A percentile compares a stretch with the other conserved stretches of the same genome.
Evolutionary conservation across 35 echinoderm and acorn worm species (phyloP).

Genomic region (Nesometra sesokonis): DNA sequence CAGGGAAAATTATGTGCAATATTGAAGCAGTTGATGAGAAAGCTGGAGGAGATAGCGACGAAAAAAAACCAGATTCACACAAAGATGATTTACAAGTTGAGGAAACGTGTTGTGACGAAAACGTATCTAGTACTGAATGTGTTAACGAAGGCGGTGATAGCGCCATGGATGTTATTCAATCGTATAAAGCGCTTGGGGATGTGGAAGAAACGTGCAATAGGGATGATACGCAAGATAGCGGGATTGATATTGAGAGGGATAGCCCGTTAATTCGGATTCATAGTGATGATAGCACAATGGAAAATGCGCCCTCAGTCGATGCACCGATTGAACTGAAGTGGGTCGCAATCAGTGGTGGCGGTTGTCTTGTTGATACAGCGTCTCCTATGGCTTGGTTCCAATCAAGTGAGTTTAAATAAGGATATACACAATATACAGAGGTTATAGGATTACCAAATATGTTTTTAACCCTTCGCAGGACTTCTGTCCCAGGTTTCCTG

Average conservation of each 20-base stretch:
- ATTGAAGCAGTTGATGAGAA: neutral
- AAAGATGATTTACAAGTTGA: neutral
- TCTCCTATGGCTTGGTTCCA: constrained; percentile 71
- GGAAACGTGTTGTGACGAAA: neutral
- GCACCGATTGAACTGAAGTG: constrained; percentile 27
- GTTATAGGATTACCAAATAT: too few species aligned
- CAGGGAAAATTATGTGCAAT: neutral
- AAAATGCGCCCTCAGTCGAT: neutral
- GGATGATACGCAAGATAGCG: neutral
- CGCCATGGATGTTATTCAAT: neutral
- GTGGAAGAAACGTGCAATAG: neutral
- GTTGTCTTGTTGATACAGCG: constrained; percentile 54
- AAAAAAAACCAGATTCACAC: neutral
- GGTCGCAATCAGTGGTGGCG: constrained; percentile 75
- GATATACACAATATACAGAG: too few species aligned
- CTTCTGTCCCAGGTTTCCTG: too few species aligned
- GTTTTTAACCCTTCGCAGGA: too few species aligned
- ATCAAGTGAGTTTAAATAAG: constrained; percentile 54
- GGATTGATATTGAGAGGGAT: neutral
- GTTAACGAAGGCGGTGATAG: neutral
- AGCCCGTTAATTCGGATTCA: neutral
- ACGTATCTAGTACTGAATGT: too few species aligned
- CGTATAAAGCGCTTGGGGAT: neutral
- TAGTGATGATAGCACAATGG: neutral
- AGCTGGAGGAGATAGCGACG: neutral